Base-by-base conservation (phyloP, 2,888 invertebrate species). In the Limenitis arthemis region DNA sequence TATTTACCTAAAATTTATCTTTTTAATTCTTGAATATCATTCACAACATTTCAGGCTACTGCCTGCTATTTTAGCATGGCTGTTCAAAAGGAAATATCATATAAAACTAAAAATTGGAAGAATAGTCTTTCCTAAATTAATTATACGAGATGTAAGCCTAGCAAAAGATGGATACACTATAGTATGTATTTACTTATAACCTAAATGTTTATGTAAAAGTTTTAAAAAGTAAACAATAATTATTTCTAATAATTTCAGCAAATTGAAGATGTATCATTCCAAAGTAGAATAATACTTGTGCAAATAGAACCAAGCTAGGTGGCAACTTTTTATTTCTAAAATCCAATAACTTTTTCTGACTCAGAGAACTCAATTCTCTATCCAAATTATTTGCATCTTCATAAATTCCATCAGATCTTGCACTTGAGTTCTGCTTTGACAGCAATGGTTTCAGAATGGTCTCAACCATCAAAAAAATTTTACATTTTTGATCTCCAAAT, bases 201-300 rank as follows among this genome's bases (percentile, higher is more conserved):
- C 20, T 32, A 48, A 29, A 37, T 44, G 6, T 9, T 20, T 8
- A 28, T 20, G 31, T 38, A 9, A 4, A n/a, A 38, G 42, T n/a
- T 29, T 51, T 34, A 41, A 36, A 11, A 42, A 42, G 48, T 46
- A 46, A 11, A 36, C 30, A 9, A 9, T 5, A 11, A 39, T 38
- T 6, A 28, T n/a, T 34, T 47, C n/a, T 29, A 49, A 11, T 43
- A 12, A 40, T 73, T 77, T 30, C 73, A 96, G 95, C 92, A 94
- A 77, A 92, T 96, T 54, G 93, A 95, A 68, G 94, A 95, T 75
- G 89, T 96, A 62, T 92, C 94, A 59, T 89, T 96, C 61, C 91
- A 93, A 49, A 96, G 95, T 72, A n/a, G n/a, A 33, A 32, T 34
- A 8, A 36, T 87, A 94, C 94, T 89, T 94, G 95, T 55, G 94